Base-by-base conservation (phyloP, 2,113 vertebrate genomes). In the Oxyura jamaicensis region DNA sequence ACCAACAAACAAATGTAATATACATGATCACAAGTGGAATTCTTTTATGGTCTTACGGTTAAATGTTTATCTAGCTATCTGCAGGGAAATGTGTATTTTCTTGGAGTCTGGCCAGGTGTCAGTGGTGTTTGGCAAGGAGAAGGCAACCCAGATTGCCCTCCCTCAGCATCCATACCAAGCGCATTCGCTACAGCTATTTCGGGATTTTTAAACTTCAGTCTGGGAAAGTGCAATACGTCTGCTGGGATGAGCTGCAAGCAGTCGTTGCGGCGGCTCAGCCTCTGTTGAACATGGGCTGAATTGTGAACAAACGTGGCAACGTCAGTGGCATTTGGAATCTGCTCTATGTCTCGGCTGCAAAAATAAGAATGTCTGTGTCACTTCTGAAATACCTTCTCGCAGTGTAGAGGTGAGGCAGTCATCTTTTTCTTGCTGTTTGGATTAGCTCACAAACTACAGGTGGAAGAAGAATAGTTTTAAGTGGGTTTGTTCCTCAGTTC, bases 31-130 rank as follows among this genome's bases (percentile, higher is more conserved):
- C 52, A 75, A 75, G 60, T 86, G 33, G 26, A 90, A 89, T 74
- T 92, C n/a, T 89, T 94, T 79, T 82, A n/a, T 56, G 58, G 66
- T 65, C 48, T 33, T 78, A 9, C 56, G 48, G 56, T 72, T 96
- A 48, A 82, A 84, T 53, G 58, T 44, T 82, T 29, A 50, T 84
- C 3, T 89, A 89, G 58, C 74, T 86, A 73, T 89, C 83, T 92
- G 86, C 86, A 79, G 83, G 72, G 66, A 89, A 91, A 82, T 82
- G 66, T 52, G 53, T 58, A 21, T 75, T 41, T 65, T 78, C 58
- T 71, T 96, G 96, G 89, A 95, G 67, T 8, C 33, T 68, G 86
- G 83, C 96, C 94, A 95, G 83, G 35, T 78, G 86, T 96, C 77
- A 76, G 58, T 77, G 78, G 71, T 71, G 13, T 84, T 95, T 75